phyloP scores from a whole-genome alignment of 2,113 vertebrate species.

The Spea bombifrons region DNA sequence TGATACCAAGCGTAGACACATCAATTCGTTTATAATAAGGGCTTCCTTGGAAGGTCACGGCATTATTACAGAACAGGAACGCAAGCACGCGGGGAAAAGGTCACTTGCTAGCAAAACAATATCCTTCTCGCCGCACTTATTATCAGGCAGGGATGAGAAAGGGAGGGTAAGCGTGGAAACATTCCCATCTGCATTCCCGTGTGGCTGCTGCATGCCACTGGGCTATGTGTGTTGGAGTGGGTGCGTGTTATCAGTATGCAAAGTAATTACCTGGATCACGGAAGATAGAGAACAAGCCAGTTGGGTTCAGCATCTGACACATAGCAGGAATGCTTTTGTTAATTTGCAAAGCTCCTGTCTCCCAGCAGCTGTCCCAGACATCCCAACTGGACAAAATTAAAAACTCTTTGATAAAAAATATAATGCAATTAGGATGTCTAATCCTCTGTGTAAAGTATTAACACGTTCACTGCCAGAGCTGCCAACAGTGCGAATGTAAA shows the following conservation, averaged over 20 bases:
- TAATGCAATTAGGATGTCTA: conserved; percentile 17
- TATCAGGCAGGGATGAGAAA: conserved; percentile 24
- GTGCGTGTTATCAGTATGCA: conserved; percentile 17
- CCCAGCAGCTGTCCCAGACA: conserved; percentile 19
- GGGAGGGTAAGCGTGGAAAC: neutral
- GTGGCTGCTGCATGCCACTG: neutral
- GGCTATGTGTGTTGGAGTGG: conserved; percentile 1
- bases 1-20: neutral
- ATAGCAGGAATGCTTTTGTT: conserved; percentile 12
- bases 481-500: too few species aligned
- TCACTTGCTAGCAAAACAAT: conserved; percentile 45
- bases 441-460: neutral
- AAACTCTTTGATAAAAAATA: conserved; percentile 14
- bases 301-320: conserved; percentile 21
- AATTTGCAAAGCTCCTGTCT: conserved; percentile 11
- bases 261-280: conserved; percentile 14
- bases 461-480: neutral
- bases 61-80: conserved; percentile 43
- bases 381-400: conserved; percentile 2
- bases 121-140: conserved; percentile 39
- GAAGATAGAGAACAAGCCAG: conserved; percentile 14
- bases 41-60: conserved; percentile 41
- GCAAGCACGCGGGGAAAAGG: conserved; percentile 40
- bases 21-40: conserved; percentile 40
- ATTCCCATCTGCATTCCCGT: conserved; percentile 30